Conservation (phyloP, 2,888 invertebrate species). For the Aplocera efformata region DNA sequence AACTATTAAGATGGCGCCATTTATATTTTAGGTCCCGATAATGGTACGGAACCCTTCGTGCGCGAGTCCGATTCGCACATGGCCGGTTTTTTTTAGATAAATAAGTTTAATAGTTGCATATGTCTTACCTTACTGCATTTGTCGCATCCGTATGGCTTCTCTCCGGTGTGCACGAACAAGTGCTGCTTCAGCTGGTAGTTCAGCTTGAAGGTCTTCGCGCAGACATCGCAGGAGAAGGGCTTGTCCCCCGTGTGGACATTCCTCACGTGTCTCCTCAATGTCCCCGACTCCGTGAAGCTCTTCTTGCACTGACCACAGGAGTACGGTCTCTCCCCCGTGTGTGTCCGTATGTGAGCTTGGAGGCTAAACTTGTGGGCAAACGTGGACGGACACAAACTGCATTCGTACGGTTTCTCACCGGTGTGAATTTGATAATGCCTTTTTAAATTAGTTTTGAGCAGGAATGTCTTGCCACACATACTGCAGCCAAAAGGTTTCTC, state of each 20-base stretch:
- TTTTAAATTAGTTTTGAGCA: constrained; percentile 2
- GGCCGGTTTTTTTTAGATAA: too few species aligned
- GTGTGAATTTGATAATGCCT: constrained; percentile 6
- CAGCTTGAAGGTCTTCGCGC: constrained; percentile 5
- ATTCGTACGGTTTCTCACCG: constrained; percentile 8
- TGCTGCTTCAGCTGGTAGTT: constrained; percentile 7
- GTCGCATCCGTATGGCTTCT: neutral
- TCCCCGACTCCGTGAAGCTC: neutral
- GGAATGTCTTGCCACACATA: constrained; percentile 3
- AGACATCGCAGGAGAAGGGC: constrained; percentile 4
- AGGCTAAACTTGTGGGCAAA: constrained; percentile 2
- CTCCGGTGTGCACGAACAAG: constrained; percentile 3
- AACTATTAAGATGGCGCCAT: too few species aligned
- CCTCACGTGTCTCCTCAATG: neutral
- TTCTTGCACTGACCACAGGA: neutral
- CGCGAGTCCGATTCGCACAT: too few species aligned
- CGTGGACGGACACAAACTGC: constrained; percentile 2
- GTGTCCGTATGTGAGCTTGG: neutral
- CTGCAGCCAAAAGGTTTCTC: constrained; percentile 2
- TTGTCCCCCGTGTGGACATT: constrained; percentile 1
- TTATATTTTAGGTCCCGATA: too few species aligned
- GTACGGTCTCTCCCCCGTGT: constrained; percentile 1
- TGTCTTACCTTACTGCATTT: neutral
- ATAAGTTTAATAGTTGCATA: too few species aligned
- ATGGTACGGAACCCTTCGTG: too few species aligned